Evolutionary conservation across 1,140 invertebrate species (phyloP).

Genomic region (Holcopasites calliopsidis): DNA sequence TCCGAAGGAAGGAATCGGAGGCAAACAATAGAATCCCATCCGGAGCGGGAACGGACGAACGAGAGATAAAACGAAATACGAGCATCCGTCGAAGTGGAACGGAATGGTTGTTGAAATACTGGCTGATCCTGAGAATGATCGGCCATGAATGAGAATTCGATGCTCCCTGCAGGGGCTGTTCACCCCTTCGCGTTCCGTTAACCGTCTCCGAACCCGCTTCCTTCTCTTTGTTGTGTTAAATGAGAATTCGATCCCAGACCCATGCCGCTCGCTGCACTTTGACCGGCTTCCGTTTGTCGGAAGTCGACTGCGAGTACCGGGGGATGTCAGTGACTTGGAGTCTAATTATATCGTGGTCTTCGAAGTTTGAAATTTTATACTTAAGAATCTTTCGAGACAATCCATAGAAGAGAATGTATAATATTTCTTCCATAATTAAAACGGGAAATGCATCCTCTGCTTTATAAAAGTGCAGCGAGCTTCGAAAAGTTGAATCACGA

Average conservation of each 20-base stretch:
- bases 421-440: too few species aligned
- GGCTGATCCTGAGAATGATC: slow-evolving; percentile 32
- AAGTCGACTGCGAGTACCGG: slow-evolving; percentile 6
- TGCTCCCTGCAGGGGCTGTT: neutral
- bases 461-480: neutral
- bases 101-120: slow-evolving; percentile 27
- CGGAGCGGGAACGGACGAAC: slow-evolving; percentile 12
- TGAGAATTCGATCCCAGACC: slow-evolving; percentile 35
- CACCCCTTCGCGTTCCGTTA: neutral
- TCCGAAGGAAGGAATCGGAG: neutral
- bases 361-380: too few species aligned
- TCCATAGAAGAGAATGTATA: too few species aligned
- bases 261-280: slow-evolving; percentile 34
- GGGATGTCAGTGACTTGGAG: neutral
- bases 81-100: neutral
- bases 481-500: neutral
- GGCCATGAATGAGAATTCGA: slow-evolving; percentile 12
- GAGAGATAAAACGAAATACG: slow-evolving; percentile 35
- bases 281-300: slow-evolving; percentile 12
- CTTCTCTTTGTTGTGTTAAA: neutral
- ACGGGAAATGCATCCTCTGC: too few species aligned
- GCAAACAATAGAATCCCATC: slow-evolving; percentile 42
- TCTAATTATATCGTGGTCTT: neutral
- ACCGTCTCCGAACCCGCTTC: slow-evolving; percentile 6
- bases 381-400: too few species aligned